Conservation (phyloP, 2,888 invertebrate genomes). For the Catocala nupta region DNA sequence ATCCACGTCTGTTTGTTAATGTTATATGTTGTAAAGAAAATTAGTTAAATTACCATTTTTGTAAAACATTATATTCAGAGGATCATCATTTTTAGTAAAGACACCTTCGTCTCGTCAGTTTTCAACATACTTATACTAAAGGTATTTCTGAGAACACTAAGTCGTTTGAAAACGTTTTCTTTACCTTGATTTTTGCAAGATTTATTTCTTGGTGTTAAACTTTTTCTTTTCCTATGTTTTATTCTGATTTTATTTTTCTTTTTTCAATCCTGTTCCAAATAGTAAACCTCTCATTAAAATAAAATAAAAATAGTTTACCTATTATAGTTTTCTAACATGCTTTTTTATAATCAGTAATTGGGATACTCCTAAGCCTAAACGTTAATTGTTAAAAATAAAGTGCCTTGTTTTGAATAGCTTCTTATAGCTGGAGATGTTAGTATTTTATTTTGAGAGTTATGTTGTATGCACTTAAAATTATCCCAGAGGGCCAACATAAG, state of each 20-base stretch:
- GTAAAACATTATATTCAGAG: conserved; percentile 18
- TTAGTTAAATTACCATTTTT: conserved; percentile 26
- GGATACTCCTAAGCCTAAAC: too few species aligned
- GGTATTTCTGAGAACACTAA: conserved; percentile 35
- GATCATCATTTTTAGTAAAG: conserved; percentile 18
- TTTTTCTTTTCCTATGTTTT: conserved; percentile 2
- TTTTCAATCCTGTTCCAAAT: conserved; percentile 13
- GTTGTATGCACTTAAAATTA: not conserved
- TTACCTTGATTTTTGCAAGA: conserved; percentile 32
- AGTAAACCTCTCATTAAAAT: not conserved
- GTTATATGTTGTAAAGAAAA: conserved; percentile 23
- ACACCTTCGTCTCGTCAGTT: conserved; percentile 33
- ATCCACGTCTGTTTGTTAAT: conserved; percentile 32
- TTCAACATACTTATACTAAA: conserved; percentile 24
- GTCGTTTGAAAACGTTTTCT: conserved; percentile 32
- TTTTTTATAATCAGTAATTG: too few species aligned
- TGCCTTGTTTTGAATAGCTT: not conserved
- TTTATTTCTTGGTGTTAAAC: conserved; percentile 30
- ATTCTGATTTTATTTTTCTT: not conserved
- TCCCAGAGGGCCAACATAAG: not conserved
- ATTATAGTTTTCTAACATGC: too few species aligned
- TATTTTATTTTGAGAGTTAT: not conserved
- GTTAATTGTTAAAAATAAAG: too few species aligned
- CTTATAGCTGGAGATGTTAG: not conserved
- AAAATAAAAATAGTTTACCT: too few species aligned